Percentiles rank a stretch among this genome's conserved stretches.
phyloP scores from a whole-genome alignment of 2,888 invertebrate species.

The Chalcosyrphus nemorum region DNA sequence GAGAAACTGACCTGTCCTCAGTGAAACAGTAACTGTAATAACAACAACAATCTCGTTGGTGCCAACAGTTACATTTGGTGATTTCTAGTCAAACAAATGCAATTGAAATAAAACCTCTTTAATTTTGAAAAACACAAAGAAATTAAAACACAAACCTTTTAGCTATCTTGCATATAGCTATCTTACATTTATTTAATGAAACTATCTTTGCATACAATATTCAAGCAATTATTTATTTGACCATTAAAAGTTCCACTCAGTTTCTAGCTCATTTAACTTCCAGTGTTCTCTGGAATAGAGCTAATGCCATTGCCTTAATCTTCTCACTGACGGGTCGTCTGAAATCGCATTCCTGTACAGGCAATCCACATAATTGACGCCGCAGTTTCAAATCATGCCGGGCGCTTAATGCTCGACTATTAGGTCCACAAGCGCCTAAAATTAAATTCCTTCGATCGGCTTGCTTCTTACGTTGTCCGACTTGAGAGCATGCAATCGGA shows the following conservation, averaged over 20 bases:
- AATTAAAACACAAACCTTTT: background rate
- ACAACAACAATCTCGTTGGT: no score
- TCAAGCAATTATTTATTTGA: background rate
- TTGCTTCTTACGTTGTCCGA: slow-evolving; percentile 84
- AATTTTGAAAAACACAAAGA: background rate
- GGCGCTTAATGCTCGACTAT: slow-evolving; percentile 90
- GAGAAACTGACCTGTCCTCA: no score
- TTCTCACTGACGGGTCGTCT: slow-evolving; percentile 78
- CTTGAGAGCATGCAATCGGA: slow-evolving; percentile 83
- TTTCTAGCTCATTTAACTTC: slow-evolving; percentile 76
- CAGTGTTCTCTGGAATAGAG: slow-evolving; percentile 79
- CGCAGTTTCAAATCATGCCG: slow-evolving; percentile 89
- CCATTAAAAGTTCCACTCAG: background rate
- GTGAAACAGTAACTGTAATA: no score
- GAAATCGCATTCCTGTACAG: slow-evolving; percentile 85
- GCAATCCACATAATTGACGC: slow-evolving; percentile 87
- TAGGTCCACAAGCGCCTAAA: slow-evolving; percentile 88
- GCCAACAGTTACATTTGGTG: no score
- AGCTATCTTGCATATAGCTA: background rate
- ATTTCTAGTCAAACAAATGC: no score
- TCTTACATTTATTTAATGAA: slow-evolving; percentile 40
- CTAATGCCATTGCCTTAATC: slow-evolving; percentile 78
- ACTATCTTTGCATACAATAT: slow-evolving; percentile 1
- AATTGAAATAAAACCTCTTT: no score
- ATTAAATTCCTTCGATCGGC: slow-evolving; percentile 86